Conservation (phyloP, 2,888 invertebrate genomes). For the Ennomos erosarius region DNA sequence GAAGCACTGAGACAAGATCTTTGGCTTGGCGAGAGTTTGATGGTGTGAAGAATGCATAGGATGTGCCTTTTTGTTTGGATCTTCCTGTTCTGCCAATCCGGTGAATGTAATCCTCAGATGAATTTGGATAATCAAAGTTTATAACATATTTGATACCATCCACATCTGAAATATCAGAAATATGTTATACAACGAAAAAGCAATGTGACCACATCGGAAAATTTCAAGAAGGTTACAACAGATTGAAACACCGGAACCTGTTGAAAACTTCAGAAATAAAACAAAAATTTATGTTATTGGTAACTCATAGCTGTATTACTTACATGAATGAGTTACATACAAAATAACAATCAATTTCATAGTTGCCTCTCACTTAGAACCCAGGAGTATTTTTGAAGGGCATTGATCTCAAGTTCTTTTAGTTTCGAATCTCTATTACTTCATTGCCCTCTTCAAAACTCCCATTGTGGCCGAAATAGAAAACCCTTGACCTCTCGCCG, state of each 20-base stretch:
- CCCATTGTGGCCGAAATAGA: slow-evolving; percentile 83
- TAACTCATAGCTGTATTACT: slow-evolving; percentile 79
- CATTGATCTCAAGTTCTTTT: slow-evolving; percentile 49
- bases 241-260: slow-evolving; percentile 7
- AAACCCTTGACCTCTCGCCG: slow-evolving; percentile 84
- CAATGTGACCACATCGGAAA: slow-evolving; percentile 12
- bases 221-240: slow-evolving; percentile 24
- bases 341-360: slow-evolving; percentile 60
- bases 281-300: slow-evolving; percentile 52
- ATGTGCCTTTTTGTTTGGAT: slow-evolving; percentile 94
- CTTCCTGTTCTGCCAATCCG: slow-evolving; percentile 97
- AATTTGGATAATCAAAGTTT: slow-evolving; percentile 98
- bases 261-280: slow-evolving; percentile 8
- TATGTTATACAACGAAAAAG: slow-evolving; percentile 18
- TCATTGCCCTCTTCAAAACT: slow-evolving; percentile 77
- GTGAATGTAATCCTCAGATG: slow-evolving; percentile 98
- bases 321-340: slow-evolving; percentile 82
- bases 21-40: slow-evolving; percentile 94
- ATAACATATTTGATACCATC: slow-evolving; percentile 98
- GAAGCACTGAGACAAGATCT: slow-evolving; percentile 94
- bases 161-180: slow-evolving; percentile 89
- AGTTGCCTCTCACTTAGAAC: slow-evolving; percentile 84
- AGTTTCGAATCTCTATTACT: slow-evolving; percentile 44
- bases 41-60: slow-evolving; percentile 97
- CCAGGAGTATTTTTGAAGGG: slow-evolving; percentile 80